Percentiles rank a stretch among this genome's conserved stretches.
phyloP scores from a whole-genome alignment of 2,888 invertebrate species.

The Teinopalpus imperialis region DNA sequence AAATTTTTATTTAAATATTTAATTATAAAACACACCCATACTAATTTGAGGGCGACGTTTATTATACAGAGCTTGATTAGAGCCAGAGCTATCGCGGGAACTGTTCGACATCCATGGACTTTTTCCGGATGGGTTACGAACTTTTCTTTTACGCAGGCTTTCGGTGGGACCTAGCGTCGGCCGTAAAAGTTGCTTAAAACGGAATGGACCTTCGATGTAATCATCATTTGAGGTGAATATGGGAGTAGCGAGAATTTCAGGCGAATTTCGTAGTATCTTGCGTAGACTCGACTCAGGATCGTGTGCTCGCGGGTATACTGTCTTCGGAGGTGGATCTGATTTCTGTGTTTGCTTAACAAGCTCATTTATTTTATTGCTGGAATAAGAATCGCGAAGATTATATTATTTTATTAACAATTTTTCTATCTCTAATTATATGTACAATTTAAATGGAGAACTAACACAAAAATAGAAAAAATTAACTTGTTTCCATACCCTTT shows the following conservation, averaged over 20 bases:
- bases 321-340: conserved; percentile 53
- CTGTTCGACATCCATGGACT: conserved; percentile 77
- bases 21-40: conserved; percentile 75
- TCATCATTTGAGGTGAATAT: conserved; percentile 75
- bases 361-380: conserved; percentile 77
- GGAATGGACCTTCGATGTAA: conserved; percentile 85
- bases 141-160: conserved; percentile 84
- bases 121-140: conserved; percentile 65
- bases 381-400: conserved; percentile 26
- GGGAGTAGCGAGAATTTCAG: conserved; percentile 72
- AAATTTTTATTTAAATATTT: too few species aligned
- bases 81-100: conserved; percentile 69
- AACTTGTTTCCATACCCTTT: conserved; percentile 48
- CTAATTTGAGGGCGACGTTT: conserved; percentile 75
- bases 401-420: too few species aligned
- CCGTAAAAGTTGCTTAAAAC: conserved; percentile 84
- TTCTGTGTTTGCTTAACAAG: conserved; percentile 68
- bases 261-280: conserved; percentile 72
- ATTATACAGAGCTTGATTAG: conserved; percentile 61
- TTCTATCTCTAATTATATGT: neutral
- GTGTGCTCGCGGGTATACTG: conserved; percentile 54
- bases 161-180: conserved; percentile 87
- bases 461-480: conserved; percentile 20
- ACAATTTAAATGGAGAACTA: conserved; percentile 2
- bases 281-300: conserved; percentile 74